Percentiles rank a stretch among this genome's conserved stretches.
Conservation (phyloP, 2,888 invertebrate species). For the Drosophila affinis region DNA sequence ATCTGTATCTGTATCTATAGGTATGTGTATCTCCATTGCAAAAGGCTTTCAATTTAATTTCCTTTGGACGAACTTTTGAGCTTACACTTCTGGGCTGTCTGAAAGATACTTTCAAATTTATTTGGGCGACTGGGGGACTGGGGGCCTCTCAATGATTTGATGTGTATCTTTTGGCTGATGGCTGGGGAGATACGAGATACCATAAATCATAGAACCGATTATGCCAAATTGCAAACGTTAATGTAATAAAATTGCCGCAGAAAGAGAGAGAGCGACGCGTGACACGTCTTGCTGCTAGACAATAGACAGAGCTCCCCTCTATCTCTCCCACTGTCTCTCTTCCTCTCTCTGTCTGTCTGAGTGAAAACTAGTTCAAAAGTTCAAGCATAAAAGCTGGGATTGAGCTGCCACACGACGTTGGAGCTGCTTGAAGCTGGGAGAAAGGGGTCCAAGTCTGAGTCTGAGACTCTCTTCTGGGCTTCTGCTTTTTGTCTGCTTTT, state of each 20-base stretch:
- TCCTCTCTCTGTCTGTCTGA: conserved; percentile 33
- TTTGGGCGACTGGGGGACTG: conserved; percentile 30
- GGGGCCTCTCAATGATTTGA: conserved; percentile 58
- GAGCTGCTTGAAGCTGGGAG: conserved; percentile 12
- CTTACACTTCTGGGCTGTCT: conserved; percentile 12
- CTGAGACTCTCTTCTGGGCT: conserved; percentile 21
- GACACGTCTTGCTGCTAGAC: conserved; percentile 60
- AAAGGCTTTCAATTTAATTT: conserved; percentile 79
- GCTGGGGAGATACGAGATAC: conserved; percentile 23
- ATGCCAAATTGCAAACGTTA: conserved; percentile 53
- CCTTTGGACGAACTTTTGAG: conserved; percentile 50
- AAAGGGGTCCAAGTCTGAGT: conserved; percentile 56
- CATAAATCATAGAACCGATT: conserved; percentile 50
- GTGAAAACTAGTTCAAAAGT: conserved; percentile 80
- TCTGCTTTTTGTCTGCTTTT: conserved; percentile 26
- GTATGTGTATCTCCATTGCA: conserved; percentile 19
- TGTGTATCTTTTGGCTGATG: conserved; percentile 46
- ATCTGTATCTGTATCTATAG: background rate
- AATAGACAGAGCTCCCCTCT: conserved; percentile 32
- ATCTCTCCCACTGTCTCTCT: conserved; percentile 17
- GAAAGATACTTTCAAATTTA: conserved; percentile 44
- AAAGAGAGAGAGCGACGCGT: conserved; percentile 56
- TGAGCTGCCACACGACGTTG: conserved; percentile 23
- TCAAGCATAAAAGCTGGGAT: conserved; percentile 60
- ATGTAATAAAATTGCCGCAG: conserved; percentile 46